Percentiles rank a stretch among this genome's conserved stretches.
phyloP scores from a whole-genome alignment of 1,140 invertebrate genomes.

The Conus ventricosus region DNA sequence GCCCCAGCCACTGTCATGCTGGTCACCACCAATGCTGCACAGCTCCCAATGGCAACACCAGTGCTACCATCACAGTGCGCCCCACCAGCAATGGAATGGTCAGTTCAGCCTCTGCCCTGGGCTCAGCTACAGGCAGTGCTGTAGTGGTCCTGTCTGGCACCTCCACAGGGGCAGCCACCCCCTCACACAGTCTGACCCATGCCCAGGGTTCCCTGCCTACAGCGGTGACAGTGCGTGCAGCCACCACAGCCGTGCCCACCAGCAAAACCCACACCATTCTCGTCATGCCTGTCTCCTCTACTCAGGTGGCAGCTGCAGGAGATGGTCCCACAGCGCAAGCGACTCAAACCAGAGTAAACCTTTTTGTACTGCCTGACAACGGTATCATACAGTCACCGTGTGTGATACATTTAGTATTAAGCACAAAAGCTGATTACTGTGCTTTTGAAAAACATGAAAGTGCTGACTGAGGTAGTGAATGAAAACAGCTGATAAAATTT shows the following conservation, averaged over 20 bases:
- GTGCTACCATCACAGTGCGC: constrained; percentile 46
- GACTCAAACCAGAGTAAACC: constrained; percentile 63
- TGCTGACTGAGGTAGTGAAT: too few relatives aligned
- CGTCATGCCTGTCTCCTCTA: constrained; percentile 68
- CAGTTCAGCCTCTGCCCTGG: constrained; percentile 40
- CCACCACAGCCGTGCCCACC: constrained; percentile 48
- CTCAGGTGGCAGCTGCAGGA: constrained; percentile 54
- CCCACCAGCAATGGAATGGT: constrained; percentile 50
- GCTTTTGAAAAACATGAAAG: too few relatives aligned
- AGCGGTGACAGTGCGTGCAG: constrained; percentile 62
- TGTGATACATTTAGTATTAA: too few relatives aligned
- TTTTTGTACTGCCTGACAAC: neutral
- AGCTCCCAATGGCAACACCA: constrained; percentile 39
- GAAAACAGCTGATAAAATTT: too few relatives aligned
- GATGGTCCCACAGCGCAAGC: constrained; percentile 57
- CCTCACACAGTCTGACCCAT: constrained; percentile 47
- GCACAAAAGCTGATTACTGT: too few relatives aligned
- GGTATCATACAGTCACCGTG: too few relatives aligned
- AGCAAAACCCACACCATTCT: constrained; percentile 69
- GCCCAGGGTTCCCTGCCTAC: constrained; percentile 55
- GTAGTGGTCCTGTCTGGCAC: constrained; percentile 62
- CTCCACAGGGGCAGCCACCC: constrained; percentile 39
- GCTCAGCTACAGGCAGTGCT: constrained; percentile 48
- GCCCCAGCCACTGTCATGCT: constrained; percentile 54
- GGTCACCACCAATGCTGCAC: constrained; percentile 50